Conservation (phyloP, 1,140 invertebrate genomes). For the Littorina saxatilis region DNA sequence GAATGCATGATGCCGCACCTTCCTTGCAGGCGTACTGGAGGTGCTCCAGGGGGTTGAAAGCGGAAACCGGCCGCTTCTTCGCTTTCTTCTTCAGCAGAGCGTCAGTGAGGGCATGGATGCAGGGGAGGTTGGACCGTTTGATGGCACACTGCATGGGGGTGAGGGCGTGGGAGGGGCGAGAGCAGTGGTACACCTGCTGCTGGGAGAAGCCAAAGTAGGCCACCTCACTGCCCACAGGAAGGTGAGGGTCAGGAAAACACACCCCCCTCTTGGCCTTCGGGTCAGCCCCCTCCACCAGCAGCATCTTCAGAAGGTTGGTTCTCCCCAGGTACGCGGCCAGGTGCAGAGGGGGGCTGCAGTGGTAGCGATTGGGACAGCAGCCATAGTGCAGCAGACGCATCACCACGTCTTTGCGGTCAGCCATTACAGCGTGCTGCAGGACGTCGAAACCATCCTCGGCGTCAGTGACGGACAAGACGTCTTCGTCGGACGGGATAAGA, state of each 20-base stretch:
- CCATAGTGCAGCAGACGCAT: slow-evolving; percentile 51
- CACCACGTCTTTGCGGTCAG: slow-evolving; percentile 51
- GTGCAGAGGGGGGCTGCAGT: slow-evolving; percentile 67
- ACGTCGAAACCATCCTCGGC: slow-evolving; percentile 56
- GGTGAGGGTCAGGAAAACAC: slow-evolving; percentile 67
- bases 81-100: not conserved
- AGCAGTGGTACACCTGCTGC: slow-evolving; percentile 57
- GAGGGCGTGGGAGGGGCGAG: slow-evolving; percentile 37
- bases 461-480: slow-evolving; percentile 57
- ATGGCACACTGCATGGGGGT: slow-evolving; percentile 61
- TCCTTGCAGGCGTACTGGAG: slow-evolving; percentile 67
- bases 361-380: slow-evolving; percentile 38
- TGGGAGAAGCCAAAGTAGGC: slow-evolving; percentile 59
- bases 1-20: slow-evolving; percentile 63
- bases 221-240: slow-evolving; percentile 44
- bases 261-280: slow-evolving; percentile 55
- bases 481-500: slow-evolving; percentile 46
- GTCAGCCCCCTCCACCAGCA: slow-evolving; percentile 57
- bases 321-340: slow-evolving; percentile 65
- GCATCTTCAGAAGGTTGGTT: slow-evolving; percentile 53
- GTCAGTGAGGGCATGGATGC: slow-evolving; percentile 41
- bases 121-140: slow-evolving; percentile 55
- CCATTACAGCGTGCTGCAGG: slow-evolving; percentile 61
- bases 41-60: slow-evolving; percentile 27
- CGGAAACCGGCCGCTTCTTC: not conserved